Percentiles rank a stretch among this genome's conserved stretches.
phyloP scores from a whole-genome alignment of 2,113 vertebrate species.

The Apaloderma vittatum region DNA sequence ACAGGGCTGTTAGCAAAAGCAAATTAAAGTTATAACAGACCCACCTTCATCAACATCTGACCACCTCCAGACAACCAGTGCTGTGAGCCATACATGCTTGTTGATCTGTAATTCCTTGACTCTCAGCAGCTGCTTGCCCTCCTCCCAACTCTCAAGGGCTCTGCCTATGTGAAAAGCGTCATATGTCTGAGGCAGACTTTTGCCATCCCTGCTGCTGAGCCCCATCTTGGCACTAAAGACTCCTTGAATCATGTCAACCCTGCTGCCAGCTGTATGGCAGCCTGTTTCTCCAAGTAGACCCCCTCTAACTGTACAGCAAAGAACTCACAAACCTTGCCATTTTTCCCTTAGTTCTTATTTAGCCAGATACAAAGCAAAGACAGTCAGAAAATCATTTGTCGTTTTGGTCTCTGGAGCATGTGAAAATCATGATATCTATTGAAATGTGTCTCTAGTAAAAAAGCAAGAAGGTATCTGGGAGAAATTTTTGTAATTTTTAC shows the following conservation, averaged over 20 bases:
- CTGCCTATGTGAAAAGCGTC: background rate
- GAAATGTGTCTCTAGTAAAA: background rate
- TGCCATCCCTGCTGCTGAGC: background rate
- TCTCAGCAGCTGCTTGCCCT: constrained; percentile 7
- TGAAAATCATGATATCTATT: background rate
- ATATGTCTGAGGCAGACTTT: background rate
- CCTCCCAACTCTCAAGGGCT: background rate
- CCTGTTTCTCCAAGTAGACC: background rate
- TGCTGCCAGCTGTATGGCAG: background rate
- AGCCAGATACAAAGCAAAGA: background rate
- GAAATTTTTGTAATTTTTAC: background rate
- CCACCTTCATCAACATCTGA: background rate
- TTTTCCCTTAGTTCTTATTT: background rate
- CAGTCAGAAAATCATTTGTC: background rate
- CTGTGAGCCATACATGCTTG: background rate
- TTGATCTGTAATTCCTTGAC: background rate
- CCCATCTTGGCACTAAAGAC: background rate
- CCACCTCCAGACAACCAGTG: background rate
- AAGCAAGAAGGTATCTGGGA: background rate
- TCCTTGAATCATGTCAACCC: background rate
- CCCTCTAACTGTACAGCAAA: background rate
- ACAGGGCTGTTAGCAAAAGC: background rate
- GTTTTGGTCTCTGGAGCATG: background rate
- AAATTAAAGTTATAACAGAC: background rate
- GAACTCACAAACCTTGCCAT: background rate